Conservation (phyloP, 2,113 vertebrate genomes). For the Pelodiscus sinensis region DNA sequence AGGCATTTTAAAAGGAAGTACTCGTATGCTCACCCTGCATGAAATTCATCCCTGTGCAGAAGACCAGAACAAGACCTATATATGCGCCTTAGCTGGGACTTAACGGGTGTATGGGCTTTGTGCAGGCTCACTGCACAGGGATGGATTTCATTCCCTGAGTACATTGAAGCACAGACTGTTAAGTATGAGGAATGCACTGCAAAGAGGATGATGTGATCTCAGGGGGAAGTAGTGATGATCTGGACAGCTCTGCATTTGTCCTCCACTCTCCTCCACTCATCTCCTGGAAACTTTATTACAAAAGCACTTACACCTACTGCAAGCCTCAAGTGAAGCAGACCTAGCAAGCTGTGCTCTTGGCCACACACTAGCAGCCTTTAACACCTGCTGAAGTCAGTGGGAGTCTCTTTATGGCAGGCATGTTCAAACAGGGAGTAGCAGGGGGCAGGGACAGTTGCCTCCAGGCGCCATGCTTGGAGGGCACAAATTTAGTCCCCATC, state of each 20-base stretch:
- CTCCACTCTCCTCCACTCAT: not conserved
- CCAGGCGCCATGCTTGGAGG: too few species aligned
- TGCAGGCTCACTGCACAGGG: not conserved
- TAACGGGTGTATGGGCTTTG: not conserved
- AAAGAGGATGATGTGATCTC: not conserved
- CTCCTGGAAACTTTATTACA: not conserved
- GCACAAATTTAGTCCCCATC: too few species aligned
- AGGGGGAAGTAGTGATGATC: not conserved
- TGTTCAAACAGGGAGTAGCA: not conserved
- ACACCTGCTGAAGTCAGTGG: not conserved
- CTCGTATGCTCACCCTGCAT: fast-evolving
- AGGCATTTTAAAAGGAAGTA: not conserved
- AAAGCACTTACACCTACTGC: not conserved
- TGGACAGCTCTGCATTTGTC: not conserved
- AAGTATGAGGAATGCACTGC: not conserved
- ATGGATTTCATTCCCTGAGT: not conserved
- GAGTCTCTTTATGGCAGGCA: not conserved
- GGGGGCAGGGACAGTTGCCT: too few species aligned
- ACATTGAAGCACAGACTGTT: not conserved
- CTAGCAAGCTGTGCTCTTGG: not conserved
- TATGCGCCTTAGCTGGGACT: not conserved
- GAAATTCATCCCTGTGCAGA: not conserved
- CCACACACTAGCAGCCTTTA: not conserved
- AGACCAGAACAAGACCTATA: not conserved
- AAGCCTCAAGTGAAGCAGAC: not conserved